Evolutionary conservation across 2,797 vertebrate species (phyloP), one percentile per base, ranked within the genome.

Genomic region (Crypturellus tataupa): DNA sequence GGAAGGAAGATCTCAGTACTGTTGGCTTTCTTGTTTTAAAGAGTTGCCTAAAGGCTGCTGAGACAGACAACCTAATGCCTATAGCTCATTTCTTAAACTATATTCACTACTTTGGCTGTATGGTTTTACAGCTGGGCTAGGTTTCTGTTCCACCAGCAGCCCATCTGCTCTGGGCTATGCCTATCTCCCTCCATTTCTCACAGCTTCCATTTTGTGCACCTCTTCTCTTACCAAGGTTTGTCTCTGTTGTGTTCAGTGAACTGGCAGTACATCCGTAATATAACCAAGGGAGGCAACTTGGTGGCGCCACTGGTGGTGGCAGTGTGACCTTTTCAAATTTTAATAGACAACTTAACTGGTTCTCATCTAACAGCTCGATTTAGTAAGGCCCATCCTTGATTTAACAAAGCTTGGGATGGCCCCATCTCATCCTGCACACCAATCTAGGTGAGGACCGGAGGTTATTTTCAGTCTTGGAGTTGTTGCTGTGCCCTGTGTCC

Each of bases 81-180:
- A 20, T 78, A 86, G 49, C 23, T 90, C 77, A 31, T 86, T 90
- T 77, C 64, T 92, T 70, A 82, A 58, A 58, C 1, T 0, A 17
- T 56, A 39, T 37, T 60, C 25, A 49, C 59, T 73, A 70, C 29
- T 80, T 90, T 80, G 86, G 78, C 24, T 91, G 13, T 31, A 49
- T 10, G 25, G 44, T 91, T 95, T 90, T 91, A 73, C 47, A 86
- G 60, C 64, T 80, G 73, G 44, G 40, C 35, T 47, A 88, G 51
- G 14, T 64, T 81, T 88, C 59, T 88, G 24, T 84, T 88, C 56
- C 56, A 91, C 51, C 51, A 68, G 24, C 31, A 81, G 42, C 35
- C n/a, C 73, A 80, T 79, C 73, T 93, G 73, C 68, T 95, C 53
- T 80, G 88, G 70, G 83, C 82, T 12, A 84, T 39, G 88, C 33